These are phyloP conservation scores for Nesidiocoris tenuis DNA, from an alignment of 2,888 invertebrate genomes.

Conservation along the genomic window DNA sequence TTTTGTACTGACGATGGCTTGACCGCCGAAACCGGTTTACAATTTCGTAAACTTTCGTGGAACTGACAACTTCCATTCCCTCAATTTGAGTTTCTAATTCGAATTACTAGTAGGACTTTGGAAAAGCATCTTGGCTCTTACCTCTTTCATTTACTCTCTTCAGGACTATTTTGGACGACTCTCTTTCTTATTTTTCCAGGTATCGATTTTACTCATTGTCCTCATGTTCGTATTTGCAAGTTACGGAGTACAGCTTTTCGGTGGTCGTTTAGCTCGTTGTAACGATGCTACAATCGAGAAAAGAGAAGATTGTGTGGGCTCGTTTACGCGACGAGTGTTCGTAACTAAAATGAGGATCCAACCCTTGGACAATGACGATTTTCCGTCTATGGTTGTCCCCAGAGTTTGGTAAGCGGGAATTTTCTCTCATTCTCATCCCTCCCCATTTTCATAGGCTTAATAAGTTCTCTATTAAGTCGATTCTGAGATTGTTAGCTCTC, in stretches of 20 bases:
- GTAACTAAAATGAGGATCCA: constrained; percentile 96
- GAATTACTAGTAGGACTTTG: too few species aligned
- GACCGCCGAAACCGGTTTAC: too few species aligned
- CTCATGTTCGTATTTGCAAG: constrained; percentile 99
- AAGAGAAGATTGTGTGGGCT: constrained; percentile 88
- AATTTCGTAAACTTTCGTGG: too few species aligned
- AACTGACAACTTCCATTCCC: too few species aligned
- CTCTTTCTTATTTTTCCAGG: too few species aligned
- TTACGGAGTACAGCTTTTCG: constrained; percentile 97
- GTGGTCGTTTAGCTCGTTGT: constrained; percentile 92
- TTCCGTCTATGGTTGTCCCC: constrained; percentile 93
- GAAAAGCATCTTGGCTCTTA: too few species aligned
- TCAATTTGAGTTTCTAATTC: too few species aligned
- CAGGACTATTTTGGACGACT: too few species aligned
- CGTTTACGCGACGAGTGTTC: constrained; percentile 91
- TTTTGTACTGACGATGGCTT: too few species aligned
- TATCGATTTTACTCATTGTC: constrained; percentile 92
- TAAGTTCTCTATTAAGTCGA: background rate
- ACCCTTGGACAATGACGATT: constrained; percentile 78
- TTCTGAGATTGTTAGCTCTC: too few species aligned
- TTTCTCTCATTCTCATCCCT: constrained; percentile 32
- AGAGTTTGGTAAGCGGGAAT: constrained; percentile 81
- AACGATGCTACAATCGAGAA: constrained; percentile 87
- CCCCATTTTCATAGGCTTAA: constrained; percentile 19
- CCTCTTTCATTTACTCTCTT: too few species aligned